A percentile compares a stretch with the other conserved stretches of the same genome.
Evolutionary conservation across 2,888 invertebrate genomes (phyloP).

Genomic region (Ornithoptera priamus): DNA sequence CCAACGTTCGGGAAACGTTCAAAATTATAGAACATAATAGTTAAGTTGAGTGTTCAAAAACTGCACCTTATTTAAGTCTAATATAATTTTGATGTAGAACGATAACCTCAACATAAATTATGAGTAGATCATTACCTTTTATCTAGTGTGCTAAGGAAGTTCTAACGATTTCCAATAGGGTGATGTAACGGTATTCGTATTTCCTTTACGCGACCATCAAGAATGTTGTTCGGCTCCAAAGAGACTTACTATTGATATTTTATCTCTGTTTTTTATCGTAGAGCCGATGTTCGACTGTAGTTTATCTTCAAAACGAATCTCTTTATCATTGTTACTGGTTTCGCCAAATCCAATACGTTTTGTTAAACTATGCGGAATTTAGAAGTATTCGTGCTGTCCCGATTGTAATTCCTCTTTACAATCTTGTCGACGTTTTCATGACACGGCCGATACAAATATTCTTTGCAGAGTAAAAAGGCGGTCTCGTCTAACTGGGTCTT

Average conservation of each 20-base stretch:
- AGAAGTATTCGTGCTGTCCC: conserved; percentile 43
- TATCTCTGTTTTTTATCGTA: conserved; percentile 53
- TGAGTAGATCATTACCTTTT: no score
- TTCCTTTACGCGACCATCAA: conserved; percentile 18
- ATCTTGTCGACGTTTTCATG: conserved; percentile 54
- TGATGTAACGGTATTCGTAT: conserved; percentile 6
- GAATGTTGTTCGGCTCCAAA: conserved; percentile 2
- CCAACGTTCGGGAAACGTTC: no score
- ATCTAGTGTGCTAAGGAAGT: background rate
- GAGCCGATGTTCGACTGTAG: conserved; percentile 39
- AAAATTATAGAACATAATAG: no score
- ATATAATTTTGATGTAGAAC: no score
- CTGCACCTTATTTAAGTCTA: no score
- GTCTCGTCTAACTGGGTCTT: conserved; percentile 48
- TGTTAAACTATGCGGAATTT: conserved; percentile 45
- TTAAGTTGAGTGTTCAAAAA: no score
- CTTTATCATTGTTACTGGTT: conserved; percentile 46
- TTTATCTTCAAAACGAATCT: conserved; percentile 46
- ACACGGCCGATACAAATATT: conserved; percentile 45
- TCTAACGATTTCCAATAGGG: background rate
- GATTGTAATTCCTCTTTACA: conserved; percentile 46
- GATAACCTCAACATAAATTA: no score
- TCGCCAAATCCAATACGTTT: conserved; percentile 55
- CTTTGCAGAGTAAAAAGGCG: conserved; percentile 46
- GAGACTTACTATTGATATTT: conserved; percentile 31